Conservation (phyloP, 1,140 invertebrate genomes). For the Apis laboriosa region DNA sequence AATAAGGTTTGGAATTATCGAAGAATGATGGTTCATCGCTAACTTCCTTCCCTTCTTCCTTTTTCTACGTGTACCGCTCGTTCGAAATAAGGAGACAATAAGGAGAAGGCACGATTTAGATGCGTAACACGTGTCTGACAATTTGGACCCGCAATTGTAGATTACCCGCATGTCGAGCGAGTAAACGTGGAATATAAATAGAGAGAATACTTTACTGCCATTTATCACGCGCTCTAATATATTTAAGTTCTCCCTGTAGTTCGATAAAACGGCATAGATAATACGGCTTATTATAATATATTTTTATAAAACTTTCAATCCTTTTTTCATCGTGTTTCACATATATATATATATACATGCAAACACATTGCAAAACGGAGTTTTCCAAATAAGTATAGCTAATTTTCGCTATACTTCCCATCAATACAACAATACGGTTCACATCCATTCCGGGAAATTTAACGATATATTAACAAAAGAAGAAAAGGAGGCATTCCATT, state of each 20-base stretch:
- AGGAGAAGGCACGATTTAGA: not conserved
- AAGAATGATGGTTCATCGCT: no score
- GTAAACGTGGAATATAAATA: conserved; percentile 48
- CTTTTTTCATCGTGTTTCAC: not conserved
- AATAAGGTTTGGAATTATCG: not conserved
- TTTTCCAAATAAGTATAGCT: not conserved
- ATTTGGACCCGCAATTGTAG: conserved; percentile 32
- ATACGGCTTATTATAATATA: not conserved
- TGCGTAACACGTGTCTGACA: conserved; percentile 29
- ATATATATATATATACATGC: no score
- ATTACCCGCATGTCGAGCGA: conserved; percentile 24
- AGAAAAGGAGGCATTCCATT: no score
- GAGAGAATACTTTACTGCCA: conserved; percentile 8
- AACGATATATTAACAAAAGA: no score
- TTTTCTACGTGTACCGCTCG: not conserved
- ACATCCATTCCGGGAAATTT: not conserved
- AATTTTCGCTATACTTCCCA: no score
- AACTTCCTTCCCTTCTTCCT: accelerated
- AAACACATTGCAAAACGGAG: not conserved
- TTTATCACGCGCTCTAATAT: conserved; percentile 41
- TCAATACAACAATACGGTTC: not conserved
- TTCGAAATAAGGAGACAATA: no score
- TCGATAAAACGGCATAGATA: not conserved
- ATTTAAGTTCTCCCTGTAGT: conserved; percentile 9
- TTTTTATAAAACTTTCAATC: not conserved